phyloP scores from a whole-genome alignment of 2,797 vertebrate genomes.

The Molothrus ater region DNA sequence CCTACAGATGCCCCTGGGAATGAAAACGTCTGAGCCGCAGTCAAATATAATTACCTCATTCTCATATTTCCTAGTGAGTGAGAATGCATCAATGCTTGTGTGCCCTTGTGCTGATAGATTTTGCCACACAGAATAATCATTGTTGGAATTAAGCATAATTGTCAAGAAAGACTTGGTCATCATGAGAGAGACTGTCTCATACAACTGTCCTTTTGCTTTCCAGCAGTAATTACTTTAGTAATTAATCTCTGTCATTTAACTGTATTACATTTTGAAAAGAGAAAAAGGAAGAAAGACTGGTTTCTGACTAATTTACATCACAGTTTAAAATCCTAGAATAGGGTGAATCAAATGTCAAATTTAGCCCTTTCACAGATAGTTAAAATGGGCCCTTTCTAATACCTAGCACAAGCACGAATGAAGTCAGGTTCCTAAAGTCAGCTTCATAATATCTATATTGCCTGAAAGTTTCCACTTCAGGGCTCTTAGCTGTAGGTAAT shows the following conservation, averaged over 20 bases:
- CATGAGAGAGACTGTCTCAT: conserved; percentile 72
- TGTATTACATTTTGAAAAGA: conserved; percentile 82
- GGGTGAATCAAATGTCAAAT: conserved; percentile 79
- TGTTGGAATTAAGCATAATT: conserved; percentile 77
- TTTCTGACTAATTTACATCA: conserved; percentile 83
- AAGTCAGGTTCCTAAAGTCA: conserved; percentile 19
- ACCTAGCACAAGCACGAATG: not conserved
- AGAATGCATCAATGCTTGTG: conserved; percentile 42
- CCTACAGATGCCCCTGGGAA: conserved; percentile 17
- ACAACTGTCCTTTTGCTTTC: conserved; percentile 81
- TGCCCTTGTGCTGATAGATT: conserved; percentile 72
- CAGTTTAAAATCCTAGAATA: conserved; percentile 78
- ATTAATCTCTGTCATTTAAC: conserved; percentile 86
- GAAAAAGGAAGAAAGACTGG: conserved; percentile 82
- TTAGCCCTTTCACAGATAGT: conserved; percentile 65
- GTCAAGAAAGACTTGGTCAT: conserved; percentile 80
- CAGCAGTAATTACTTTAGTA: conserved; percentile 81
- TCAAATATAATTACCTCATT: conserved; percentile 66
- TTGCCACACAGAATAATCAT: conserved; percentile 73
- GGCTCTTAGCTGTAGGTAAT: not conserved
- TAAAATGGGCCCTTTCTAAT: conserved; percentile 51
- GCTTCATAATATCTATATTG: not conserved
- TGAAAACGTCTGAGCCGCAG: not conserved
- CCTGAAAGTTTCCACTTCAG: not conserved
- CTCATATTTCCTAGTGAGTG: conserved; percentile 54